A percentile compares a stretch with the other conserved stretches of the same genome.
These are phyloP conservation scores for Malurus cyaneus DNA, from an alignment of 2,113 vertebrate genomes.

Conservation along the genomic window DNA sequence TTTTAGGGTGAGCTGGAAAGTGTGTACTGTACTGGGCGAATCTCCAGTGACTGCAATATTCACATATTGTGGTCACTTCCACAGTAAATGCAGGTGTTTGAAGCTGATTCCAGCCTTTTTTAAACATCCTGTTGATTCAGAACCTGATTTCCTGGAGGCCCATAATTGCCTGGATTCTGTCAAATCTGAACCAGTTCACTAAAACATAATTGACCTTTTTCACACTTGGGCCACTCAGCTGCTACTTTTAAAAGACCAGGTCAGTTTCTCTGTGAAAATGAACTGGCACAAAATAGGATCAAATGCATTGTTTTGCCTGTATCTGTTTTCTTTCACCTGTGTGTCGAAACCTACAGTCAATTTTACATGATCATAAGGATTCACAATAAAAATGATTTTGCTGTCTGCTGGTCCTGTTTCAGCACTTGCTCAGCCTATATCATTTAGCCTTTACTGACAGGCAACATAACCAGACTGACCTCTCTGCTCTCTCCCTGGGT, in stretches of 20 bases:
- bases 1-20: not conserved
- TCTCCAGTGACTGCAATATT: not conserved
- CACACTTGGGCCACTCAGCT: not conserved
- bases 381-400: not conserved
- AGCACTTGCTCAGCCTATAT: not conserved
- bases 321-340: not conserved
- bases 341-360: not conserved
- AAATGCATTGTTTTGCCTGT: not conserved
- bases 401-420: not conserved
- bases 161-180: not conserved
- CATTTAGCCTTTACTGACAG: not conserved
- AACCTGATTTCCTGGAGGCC: not conserved
- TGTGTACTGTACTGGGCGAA: not conserved
- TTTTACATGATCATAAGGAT: not conserved
- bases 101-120: not conserved
- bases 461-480: not conserved
- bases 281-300: not conserved
- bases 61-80: not conserved
- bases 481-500: not conserved
- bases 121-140: slow-evolving; percentile 11
- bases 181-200: not conserved
- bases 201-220: not conserved
- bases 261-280: not conserved
- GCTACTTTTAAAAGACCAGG: not conserved
- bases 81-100: not conserved